Base-by-base conservation (phyloP, 2,113 vertebrate genomes). In the Corydoras sp. region DNA sequence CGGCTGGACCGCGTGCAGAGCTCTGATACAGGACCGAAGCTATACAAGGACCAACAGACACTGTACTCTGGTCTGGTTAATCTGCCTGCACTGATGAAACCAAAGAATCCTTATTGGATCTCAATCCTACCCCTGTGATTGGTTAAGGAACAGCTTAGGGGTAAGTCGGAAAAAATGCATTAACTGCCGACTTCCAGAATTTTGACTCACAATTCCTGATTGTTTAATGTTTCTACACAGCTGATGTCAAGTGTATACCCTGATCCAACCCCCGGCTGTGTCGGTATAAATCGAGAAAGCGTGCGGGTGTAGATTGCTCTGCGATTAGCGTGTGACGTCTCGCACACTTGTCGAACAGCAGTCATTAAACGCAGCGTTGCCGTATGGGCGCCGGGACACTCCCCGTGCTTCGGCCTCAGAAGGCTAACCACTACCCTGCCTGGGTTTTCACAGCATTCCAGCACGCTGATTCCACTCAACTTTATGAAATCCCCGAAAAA, bases 301-400 rank as follows among this genome's bases (percentile, higher is more conserved):
- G 31, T 43, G 65, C 15, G 31, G 24, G 65, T 13, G 49, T 15
- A 68, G 72, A 74, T 62, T 67, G 64, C 64, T 67, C 64, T 61
- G 72, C 48, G 64, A 73, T 73, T 73, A 67, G 65, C 18, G 49
- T 55, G 58, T 15, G 50, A 50, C 53, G 43, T 55, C 51, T 56
- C 31, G 24, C 62, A 55, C 58, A 65, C 63, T 56, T 62, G 70
- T 71, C 18, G 49, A 54, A 66, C 73, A 61, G 59, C 71, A 63
- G n/a, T 76, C 59, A 72, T 76, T 78, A 68, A 73, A 72, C 14
- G 73, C 35, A 62, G 51, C 18, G 43, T 30, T 43, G 48, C 31
- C 35, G 68, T 43, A 59, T 51, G 30, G 53, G 55, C 56, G 54
- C 73, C 56, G 56, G 54, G 62, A n/a, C 12, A 59, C 24, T 69